Base-by-base conservation (phyloP, 2,797 vertebrate genomes). In the Hemibagrus guttatus region DNA sequence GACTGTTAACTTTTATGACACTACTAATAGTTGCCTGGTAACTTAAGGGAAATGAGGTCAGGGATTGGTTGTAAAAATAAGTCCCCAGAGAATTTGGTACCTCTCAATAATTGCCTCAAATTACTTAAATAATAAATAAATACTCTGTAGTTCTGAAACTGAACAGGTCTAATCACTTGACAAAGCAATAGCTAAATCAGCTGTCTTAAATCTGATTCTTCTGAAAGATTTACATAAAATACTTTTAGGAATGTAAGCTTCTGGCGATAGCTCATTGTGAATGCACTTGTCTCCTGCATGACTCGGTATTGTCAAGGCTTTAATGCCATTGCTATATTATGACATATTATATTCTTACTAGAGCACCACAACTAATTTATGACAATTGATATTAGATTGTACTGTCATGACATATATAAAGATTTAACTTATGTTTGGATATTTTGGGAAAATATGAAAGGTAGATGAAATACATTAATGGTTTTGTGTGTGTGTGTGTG, bases 1-100 rank as follows among this genome's bases (percentile, higher is more conserved):
- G 66, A 81, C 87, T 91, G 87, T 92, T 90, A 88, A 81, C 76
- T 58, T 82, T 85, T 68, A 82, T 49, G 42, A 23, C 49, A 11
- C 35, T 83, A 26, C 17, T 83, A 83, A 76, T 76, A 78, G 39
- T 76, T 14, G 4, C 28, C 39, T 11, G 31, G 31, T 59, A 23
- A 59, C 21, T 52, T 52, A n/a, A 28, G 16, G 58, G 28, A 83
- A 66, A 75, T 54, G 46, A 75, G 69, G 69, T 54, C 52, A 79
- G 31, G 23, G 49, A 82, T 49, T 81, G 59, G 9, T 58, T 49
- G 35, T 75, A 79, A 78, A 84, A 64, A 56, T 14, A 8, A 26
- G 7, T 64, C 4, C 16, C 26, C 21, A 28, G 28, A 28, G 52
- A 71, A 74, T 81, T 39, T 52, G 42, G 68, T 39, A 63, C 42